Percentiles rank a stretch among this genome's conserved stretches.
phyloP scores from a whole-genome alignment of 2,888 invertebrate genomes.

The Philhelius pedissequus region DNA sequence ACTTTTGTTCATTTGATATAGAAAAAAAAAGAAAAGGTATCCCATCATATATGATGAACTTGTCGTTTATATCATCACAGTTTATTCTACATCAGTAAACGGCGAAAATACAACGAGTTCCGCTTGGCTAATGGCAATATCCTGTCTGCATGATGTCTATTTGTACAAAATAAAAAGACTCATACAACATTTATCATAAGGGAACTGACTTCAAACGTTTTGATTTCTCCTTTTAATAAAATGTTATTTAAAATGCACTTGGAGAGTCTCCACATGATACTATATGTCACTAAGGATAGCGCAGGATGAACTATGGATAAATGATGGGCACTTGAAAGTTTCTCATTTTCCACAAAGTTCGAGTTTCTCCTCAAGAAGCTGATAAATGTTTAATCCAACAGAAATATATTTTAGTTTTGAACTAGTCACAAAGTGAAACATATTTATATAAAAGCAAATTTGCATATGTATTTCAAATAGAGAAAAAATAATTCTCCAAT shows the following conservation, averaged over 20 bases:
- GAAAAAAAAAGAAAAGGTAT: background rate
- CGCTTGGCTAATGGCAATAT: constrained; percentile 59
- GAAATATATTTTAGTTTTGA: no score
- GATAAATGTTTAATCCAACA: no score
- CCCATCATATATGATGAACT: background rate
- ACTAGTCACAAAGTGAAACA: no score
- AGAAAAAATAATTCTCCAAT: no score
- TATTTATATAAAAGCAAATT: no score
- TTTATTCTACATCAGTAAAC: background rate
- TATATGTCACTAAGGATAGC: background rate
- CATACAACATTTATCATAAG: constrained; percentile 54
- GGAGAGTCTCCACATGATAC: background rate
- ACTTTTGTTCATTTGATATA: constrained; percentile 23
- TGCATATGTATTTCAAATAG: no score
- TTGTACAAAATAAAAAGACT: constrained; percentile 55
- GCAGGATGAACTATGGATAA: no score
- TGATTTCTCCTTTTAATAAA: background rate
- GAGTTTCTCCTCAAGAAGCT: no score
- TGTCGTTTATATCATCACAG: background rate
- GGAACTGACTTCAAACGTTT: constrained; percentile 41
- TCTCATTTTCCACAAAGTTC: no score
- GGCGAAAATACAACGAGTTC: constrained; percentile 14
- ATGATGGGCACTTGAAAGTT: no score
- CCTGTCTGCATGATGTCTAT: constrained; percentile 54
- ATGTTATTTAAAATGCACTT: background rate